phyloP scores from a whole-genome alignment of 2,797 vertebrate species.

The Sardinella longiceps region DNA sequence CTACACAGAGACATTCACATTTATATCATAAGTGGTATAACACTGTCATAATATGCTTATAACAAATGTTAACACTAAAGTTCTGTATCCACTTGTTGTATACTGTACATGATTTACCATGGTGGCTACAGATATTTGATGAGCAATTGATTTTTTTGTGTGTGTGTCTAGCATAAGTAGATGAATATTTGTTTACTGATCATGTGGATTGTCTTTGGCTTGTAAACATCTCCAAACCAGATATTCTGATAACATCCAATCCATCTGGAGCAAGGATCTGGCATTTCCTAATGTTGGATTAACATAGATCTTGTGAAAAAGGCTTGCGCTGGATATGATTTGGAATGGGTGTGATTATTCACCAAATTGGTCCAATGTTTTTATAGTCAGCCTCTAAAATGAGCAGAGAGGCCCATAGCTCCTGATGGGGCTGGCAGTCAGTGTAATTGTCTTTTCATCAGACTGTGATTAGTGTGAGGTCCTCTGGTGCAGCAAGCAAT shows the following conservation, averaged over 20 bases:
- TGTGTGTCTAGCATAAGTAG: no score
- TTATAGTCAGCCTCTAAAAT: background rate
- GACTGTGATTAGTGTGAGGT: background rate
- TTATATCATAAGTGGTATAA: background rate
- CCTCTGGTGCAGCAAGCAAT: background rate
- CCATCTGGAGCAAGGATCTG: background rate
- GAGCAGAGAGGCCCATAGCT: slow-evolving; percentile 15
- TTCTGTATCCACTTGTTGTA: no score
- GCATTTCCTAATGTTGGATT: background rate
- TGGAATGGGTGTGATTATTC: background rate
- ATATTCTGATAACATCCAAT: background rate
- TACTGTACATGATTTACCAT: no score
- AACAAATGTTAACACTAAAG: background rate
- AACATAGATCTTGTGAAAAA: background rate
- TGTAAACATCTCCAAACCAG: no score
- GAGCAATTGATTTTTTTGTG: no score
- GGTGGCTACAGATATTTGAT: no score
- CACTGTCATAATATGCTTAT: background rate
- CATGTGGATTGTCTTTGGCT: no score
- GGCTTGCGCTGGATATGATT: background rate
- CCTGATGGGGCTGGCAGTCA: slow-evolving; percentile 6
- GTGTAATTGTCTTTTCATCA: slow-evolving; percentile 21
- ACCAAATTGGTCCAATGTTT: slow-evolving; percentile 4
- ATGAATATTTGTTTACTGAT: no score
- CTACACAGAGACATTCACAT: background rate